A percentile compares a stretch with the other conserved stretches of the same genome.
Conservation (phyloP, 2,888 invertebrate genomes). For the Hemicrepidius hirtus region DNA sequence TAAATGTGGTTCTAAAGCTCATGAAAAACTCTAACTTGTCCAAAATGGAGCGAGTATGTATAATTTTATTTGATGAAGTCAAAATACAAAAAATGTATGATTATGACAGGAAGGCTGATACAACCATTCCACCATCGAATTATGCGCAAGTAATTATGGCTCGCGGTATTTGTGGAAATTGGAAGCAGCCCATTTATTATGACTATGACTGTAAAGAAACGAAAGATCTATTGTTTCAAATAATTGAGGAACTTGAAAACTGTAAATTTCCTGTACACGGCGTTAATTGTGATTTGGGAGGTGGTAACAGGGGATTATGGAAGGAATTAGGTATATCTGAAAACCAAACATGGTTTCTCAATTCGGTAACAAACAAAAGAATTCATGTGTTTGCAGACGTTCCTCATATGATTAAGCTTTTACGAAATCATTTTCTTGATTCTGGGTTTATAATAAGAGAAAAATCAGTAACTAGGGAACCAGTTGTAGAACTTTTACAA, state of each 20-base stretch:
- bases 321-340: constrained; percentile 6
- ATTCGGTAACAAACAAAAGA: constrained; percentile 19
- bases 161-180: constrained; percentile 49
- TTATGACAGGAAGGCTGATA: no score
- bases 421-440: constrained; percentile 38
- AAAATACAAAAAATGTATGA: constrained; percentile 48
- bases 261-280: no score
- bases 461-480: constrained; percentile 16
- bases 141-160: constrained; percentile 55
- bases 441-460: constrained; percentile 13
- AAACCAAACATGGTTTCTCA: constrained; percentile 22
- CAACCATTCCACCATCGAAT: no score
- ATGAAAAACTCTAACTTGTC: neutral
- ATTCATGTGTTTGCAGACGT: constrained; percentile 34
- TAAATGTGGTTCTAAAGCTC: constrained; percentile 15
- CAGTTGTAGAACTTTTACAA: neutral
- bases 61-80: constrained; percentile 54
- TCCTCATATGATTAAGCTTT: constrained; percentile 39
- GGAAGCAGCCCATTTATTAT: constrained; percentile 57
- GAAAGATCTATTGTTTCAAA: constrained; percentile 18
- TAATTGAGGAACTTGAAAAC: constrained; percentile 10
- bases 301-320: constrained; percentile 32
- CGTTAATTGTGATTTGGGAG: constrained; percentile 41
- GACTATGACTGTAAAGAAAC: constrained; percentile 35
- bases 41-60: constrained; percentile 43